A percentile compares a stretch with the other conserved stretches of the same genome.
phyloP scores from a whole-genome alignment of 2,113 vertebrate genomes.

The Collichthys lucidus region DNA sequence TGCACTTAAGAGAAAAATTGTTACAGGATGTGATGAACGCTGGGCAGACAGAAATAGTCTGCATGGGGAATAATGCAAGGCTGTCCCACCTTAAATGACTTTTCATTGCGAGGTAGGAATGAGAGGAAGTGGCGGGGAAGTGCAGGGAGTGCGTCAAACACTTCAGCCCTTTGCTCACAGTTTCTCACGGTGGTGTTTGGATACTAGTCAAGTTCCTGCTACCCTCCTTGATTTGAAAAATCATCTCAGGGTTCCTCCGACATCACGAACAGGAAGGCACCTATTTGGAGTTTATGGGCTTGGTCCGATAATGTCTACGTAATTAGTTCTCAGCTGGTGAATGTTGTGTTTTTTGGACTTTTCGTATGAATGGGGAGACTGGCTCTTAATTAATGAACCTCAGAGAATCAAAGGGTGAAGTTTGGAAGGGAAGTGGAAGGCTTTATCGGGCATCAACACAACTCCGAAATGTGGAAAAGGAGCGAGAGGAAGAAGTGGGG shows the following conservation, averaged over 20 bases:
- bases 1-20: slow-evolving; percentile 44
- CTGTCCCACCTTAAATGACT: slow-evolving; percentile 1
- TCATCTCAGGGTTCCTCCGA: not conserved
- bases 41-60: slow-evolving; percentile 53
- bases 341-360: not conserved
- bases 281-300: not conserved
- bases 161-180: slow-evolving; percentile 30
- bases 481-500: not conserved
- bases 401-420: slow-evolving; percentile 10
- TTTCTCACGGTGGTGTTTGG: slow-evolving; percentile 60
- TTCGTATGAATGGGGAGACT: slow-evolving; percentile 22
- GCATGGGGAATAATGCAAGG: slow-evolving; percentile 14
- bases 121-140: slow-evolving; percentile 56
- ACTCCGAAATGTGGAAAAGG: slow-evolving; percentile 20
- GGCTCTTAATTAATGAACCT: not conserved
- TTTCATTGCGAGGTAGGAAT: slow-evolving; percentile 41
- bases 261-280: not conserved
- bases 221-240: slow-evolving; percentile 30
- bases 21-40: slow-evolving; percentile 59
- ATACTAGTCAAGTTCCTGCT: slow-evolving; percentile 38
- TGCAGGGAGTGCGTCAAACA: slow-evolving; percentile 41
- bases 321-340: slow-evolving; percentile 1
- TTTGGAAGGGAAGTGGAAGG: slow-evolving; percentile 20
- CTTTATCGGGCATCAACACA: slow-evolving; percentile 53
- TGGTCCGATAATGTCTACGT: not conserved